Evolutionary conservation across 1,140 invertebrate species (phyloP).

Genomic region (Trachymyrmex septentrionalis): DNA sequence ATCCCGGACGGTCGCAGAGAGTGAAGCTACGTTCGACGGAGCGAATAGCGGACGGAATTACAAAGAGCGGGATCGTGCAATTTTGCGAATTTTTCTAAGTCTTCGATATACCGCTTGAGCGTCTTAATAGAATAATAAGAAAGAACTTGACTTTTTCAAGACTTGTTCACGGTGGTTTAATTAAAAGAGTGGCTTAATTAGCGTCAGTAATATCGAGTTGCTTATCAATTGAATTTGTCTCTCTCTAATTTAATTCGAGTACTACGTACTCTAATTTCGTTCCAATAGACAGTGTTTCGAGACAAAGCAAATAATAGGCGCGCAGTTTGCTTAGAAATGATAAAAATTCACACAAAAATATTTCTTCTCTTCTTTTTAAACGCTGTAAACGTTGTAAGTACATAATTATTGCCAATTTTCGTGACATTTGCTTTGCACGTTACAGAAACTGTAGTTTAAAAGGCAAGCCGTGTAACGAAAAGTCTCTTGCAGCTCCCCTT

Average conservation of each 20-base stretch:
- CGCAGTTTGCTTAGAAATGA: too few relatives aligned
- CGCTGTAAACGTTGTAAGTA: not conserved
- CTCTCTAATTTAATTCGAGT: too few relatives aligned
- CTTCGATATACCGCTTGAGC: not conserved
- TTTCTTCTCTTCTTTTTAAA: too few relatives aligned
- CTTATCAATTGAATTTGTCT: too few relatives aligned
- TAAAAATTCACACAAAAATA: too few relatives aligned
- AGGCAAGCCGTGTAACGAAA: not conserved
- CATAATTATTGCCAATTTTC: not conserved
- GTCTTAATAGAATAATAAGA: not conserved
- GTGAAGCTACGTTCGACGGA: slow-evolving; percentile 29
- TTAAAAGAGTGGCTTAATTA: too few relatives aligned
- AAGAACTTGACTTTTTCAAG: not conserved
- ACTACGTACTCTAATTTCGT: too few relatives aligned
- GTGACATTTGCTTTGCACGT: not conserved
- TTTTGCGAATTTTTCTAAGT: slow-evolving; percentile 37
- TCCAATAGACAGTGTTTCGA: too few relatives aligned
- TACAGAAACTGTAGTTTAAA: not conserved
- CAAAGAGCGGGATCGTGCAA: slow-evolving; percentile 28
- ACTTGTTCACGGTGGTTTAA: too few relatives aligned
- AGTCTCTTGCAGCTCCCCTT: not conserved
- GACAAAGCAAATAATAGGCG: too few relatives aligned
- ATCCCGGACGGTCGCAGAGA: slow-evolving; percentile 46
- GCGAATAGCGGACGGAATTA: not conserved
- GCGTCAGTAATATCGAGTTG: too few relatives aligned